phyloP scores from a whole-genome alignment of 2,888 invertebrate genomes.

The Drosophila infuscata region DNA sequence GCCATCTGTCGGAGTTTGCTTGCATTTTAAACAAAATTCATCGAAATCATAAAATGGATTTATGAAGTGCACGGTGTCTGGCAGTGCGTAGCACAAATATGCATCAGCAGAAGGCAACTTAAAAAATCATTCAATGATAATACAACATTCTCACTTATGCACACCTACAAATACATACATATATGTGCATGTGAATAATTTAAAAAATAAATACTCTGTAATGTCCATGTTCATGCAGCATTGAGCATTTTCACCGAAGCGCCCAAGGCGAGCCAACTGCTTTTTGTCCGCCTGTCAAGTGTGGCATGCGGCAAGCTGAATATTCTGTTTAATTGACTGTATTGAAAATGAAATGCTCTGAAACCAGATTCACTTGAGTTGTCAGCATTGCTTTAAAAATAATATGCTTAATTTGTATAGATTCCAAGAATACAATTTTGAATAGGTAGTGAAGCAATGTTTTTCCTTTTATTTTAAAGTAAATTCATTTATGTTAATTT shows the following conservation, averaged over 20 bases:
- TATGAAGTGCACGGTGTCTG: constrained; percentile 52
- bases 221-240: constrained; percentile 7
- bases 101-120: constrained; percentile 38
- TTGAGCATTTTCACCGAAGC: neutral
- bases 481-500: neutral
- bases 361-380: neutral
- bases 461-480: neutral
- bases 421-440: neutral
- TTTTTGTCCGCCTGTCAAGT: constrained; percentile 1
- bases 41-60: constrained; percentile 73
- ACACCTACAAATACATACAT: neutral
- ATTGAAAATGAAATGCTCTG: neutral
- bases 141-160: constrained; percentile 1
- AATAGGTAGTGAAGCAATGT: neutral
- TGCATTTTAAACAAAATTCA: constrained; percentile 64
- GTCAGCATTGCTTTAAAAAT: neutral
- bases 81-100: constrained; percentile 26
- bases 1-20: constrained; percentile 38
- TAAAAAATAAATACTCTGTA: constrained; percentile 18
- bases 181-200: neutral
- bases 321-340: constrained; percentile 21
- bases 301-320: neutral
- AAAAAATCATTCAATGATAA: constrained; percentile 38
- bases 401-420: neutral
- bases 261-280: neutral